Evolutionary conservation across 2,888 invertebrate genomes (phyloP).

Genomic region (Chalcis sispes): DNA sequence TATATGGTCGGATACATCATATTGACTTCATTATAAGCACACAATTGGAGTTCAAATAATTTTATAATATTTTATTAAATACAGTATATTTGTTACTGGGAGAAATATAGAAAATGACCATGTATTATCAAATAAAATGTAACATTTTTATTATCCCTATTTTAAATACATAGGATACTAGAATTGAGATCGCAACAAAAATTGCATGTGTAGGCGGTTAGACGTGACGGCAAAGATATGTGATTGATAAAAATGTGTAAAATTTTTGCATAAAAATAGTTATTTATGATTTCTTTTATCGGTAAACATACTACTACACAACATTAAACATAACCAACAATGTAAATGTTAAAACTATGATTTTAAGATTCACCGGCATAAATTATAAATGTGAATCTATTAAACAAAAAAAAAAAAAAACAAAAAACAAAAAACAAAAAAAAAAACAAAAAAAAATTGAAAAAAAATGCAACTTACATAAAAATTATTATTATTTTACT

Average conservation of each 20-base stretch:
- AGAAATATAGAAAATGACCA: no score
- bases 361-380: not conserved
- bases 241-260: not conserved
- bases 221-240: not conserved
- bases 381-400: not conserved
- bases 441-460: not conserved
- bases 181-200: not conserved
- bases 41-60: constrained; percentile 23
- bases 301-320: not conserved
- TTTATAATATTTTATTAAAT: not conserved
- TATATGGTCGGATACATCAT: not conserved
- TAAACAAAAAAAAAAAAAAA: no score
- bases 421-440: no score
- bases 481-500: constrained; percentile 27
- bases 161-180: not conserved
- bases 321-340: not conserved
- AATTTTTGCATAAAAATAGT: not conserved
- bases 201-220: not conserved
- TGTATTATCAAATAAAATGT: not conserved
- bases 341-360: not conserved
- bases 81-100: no score
- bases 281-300: not conserved
- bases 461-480: not conserved
- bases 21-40: constrained; percentile 3
- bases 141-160: not conserved